Conservation (phyloP, 2,797 vertebrate species). For the Simalia tracyae region DNA sequence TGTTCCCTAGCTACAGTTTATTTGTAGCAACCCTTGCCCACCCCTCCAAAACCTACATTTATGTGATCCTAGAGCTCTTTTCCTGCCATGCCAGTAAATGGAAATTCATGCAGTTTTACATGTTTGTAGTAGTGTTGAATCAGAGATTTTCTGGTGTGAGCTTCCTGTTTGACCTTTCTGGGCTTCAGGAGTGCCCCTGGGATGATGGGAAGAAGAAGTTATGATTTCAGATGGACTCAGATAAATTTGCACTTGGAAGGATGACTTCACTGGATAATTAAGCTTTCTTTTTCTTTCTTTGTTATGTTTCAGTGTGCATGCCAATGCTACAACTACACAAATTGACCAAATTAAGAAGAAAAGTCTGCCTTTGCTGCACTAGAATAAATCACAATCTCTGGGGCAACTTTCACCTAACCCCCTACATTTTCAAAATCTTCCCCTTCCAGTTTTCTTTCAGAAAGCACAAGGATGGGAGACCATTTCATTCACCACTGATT, state of each 20-base stretch:
- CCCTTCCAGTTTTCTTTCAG: background rate
- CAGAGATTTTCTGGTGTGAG: background rate
- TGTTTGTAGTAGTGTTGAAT: conserved; percentile 37
- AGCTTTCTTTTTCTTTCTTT: background rate
- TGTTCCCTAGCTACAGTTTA: conserved; percentile 79
- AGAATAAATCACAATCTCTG: background rate
- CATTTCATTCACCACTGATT: background rate
- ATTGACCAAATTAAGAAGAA: background rate
- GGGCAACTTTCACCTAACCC: background rate
- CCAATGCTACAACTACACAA: background rate
- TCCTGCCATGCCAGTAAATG: background rate
- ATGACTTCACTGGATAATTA: background rate
- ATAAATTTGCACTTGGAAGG: background rate
- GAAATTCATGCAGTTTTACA: conserved; percentile 35
- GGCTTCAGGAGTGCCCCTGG: too few relatives aligned
- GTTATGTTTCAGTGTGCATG: background rate
- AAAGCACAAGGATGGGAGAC: background rate
- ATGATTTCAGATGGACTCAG: background rate
- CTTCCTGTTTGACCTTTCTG: background rate
- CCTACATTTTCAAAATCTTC: background rate
- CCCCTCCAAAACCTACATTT: conserved; percentile 49
- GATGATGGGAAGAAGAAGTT: too few relatives aligned
- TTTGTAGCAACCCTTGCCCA: conserved; percentile 63
- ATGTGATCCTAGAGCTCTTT: conserved; percentile 65
- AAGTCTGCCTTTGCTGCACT: background rate